Conservation (phyloP, 2,113 vertebrate species). For the Pipra filicauda region DNA sequence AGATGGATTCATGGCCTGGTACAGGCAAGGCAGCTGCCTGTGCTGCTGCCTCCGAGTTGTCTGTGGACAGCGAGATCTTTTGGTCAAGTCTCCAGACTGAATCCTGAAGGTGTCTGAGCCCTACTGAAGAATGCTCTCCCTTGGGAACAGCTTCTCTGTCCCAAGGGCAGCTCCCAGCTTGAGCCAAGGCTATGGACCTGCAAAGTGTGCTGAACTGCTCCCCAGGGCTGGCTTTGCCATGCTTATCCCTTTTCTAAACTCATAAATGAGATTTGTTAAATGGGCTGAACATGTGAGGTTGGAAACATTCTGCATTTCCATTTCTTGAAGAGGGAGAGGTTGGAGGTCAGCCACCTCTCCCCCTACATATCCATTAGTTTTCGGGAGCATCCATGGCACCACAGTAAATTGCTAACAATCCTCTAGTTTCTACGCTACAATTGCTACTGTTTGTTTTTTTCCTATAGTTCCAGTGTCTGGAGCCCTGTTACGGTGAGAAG, state of each 20-base stretch:
- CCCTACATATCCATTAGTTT: fast-evolving
- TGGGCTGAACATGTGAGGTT: fast-evolving
- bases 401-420: neutral
- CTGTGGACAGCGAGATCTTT: too few relatives aligned
- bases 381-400: neutral
- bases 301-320: neutral
- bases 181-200: neutral
- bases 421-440: neutral
- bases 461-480: neutral
- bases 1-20: too few relatives aligned
- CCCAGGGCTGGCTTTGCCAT: neutral
- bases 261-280: neutral
- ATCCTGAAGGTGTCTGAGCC: too few relatives aligned
- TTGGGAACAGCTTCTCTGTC: neutral
- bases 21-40: neutral
- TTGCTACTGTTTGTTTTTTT: neutral
- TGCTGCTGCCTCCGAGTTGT: fast-evolving
- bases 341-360: neutral
- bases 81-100: neutral
- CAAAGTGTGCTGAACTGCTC: fast-evolving
- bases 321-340: neutral
- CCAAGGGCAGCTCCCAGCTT: neutral
- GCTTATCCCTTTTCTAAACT: fast-evolving
- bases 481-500: neutral
- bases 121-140: neutral